Conservation (phyloP, 1,140 invertebrate species). For the Microvelia longipes region DNA sequence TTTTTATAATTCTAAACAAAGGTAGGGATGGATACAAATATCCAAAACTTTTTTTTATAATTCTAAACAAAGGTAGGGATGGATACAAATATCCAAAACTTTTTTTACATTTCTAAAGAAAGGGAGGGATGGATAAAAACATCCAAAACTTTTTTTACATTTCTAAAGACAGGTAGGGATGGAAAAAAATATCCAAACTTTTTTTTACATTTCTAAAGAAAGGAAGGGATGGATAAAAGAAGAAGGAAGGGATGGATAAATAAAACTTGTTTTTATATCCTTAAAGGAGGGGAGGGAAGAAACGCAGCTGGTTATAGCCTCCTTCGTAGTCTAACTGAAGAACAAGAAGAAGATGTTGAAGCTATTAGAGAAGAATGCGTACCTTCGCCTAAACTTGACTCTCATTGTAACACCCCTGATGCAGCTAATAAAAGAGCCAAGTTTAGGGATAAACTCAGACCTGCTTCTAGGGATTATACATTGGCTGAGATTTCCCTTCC, state of each 20-base stretch:
- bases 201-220: too few relatives aligned
- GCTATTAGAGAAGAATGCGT: neutral
- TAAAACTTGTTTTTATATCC: neutral
- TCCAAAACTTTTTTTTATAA: too few relatives aligned
- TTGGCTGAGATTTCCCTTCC: slow-evolving; percentile 54
- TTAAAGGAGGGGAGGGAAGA: slow-evolving; percentile 1
- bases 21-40: too few relatives aligned
- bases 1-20: too few relatives aligned
- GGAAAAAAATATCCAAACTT: too few relatives aligned
- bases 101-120: too few relatives aligned
- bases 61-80: too few relatives aligned
- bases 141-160: too few relatives aligned
- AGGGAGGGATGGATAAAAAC: too few relatives aligned
- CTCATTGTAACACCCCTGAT: neutral
- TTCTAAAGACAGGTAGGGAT: too few relatives aligned
- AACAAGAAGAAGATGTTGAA: slow-evolving; percentile 4
- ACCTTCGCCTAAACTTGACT: neutral
- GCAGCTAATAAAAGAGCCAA: neutral
- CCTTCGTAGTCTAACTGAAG: neutral
- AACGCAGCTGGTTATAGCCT: neutral
- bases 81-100: too few relatives aligned
- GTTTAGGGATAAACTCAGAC: neutral
- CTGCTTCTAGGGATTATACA: slow-evolving; percentile 27
- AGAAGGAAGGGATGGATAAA: neutral
- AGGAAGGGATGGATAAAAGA: neutral